Evolutionary conservation across 2,113 vertebrate genomes (phyloP).

Genomic region (Chelonoidis abingdonii): DNA sequence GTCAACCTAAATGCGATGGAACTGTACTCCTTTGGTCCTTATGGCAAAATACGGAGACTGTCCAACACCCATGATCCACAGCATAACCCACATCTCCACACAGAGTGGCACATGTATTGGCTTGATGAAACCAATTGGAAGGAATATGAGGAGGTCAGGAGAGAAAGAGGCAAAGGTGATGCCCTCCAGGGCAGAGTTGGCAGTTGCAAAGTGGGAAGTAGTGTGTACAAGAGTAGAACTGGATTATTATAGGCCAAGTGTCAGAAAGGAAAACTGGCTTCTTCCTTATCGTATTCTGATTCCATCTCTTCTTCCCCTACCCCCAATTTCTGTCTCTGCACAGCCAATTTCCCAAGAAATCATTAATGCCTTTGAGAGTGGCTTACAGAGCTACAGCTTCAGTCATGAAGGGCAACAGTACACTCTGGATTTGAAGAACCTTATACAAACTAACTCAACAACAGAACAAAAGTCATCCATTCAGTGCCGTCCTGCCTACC

Average conservation of each 20-base stretch:
- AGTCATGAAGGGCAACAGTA: conserved; percentile 14
- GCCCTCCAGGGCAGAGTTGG: too few species aligned
- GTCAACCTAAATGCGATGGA: background rate
- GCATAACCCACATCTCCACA: background rate
- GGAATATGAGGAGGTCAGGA: background rate
- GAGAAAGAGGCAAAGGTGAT: background rate
- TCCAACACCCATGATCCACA: background rate
- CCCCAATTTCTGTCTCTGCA: background rate
- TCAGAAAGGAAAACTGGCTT: background rate
- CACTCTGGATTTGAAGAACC: background rate
- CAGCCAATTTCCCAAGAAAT: conserved; percentile 20
- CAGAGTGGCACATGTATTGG: background rate
- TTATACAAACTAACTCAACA: background rate
- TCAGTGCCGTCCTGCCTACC: conserved; percentile 37
- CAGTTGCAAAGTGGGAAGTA: background rate
- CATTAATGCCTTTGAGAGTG: conserved; percentile 7
- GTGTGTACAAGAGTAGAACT: background rate
- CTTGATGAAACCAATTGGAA: background rate
- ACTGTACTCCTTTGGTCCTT: background rate
- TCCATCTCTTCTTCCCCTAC: background rate
- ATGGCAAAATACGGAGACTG: background rate
- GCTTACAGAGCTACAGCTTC: background rate
- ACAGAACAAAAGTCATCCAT: conserved; percentile 5
- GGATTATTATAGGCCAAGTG: background rate
- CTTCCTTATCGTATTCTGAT: background rate